Evolutionary conservation across 2,797 vertebrate genomes (phyloP), one percentile per base, ranked within the genome.

Genomic region (Bovichtus diacanthus): DNA sequence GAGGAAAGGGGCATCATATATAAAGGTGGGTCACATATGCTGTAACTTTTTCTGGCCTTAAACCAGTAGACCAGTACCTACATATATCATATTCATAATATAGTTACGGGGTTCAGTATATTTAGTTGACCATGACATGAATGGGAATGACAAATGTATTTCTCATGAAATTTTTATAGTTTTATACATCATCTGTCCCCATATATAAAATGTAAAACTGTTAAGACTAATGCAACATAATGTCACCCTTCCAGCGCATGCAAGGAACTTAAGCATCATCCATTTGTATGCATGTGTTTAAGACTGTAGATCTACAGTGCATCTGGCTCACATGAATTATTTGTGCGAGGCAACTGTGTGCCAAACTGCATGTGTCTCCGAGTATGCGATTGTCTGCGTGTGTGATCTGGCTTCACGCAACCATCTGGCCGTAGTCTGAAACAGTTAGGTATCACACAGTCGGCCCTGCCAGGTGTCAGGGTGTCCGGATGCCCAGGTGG

Each of bases 251-350:
- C 9, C 15, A 46, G 36, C 50, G 43, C 46, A 46, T 16, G 34
- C 23, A 15, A 1, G 51, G 38, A 76, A 78, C 27, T 36, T 54
- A 43, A 70, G 71, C 41, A 11, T 50, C 39, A 51, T 82, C 68
- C 11, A 16, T 88, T 77, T 71, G 23, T 67, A 31, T 78, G 84
- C 62, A 36, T 67, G 66, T 80, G 61, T 87, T 78, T 68, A 68
- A 82, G 64, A 84, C 69, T 64, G 66, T 41, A 47, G 80, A 61
- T 76, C 88, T 80, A 81, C 72, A 80, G 41, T 80, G 85, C 90
- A 91, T 90, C 92, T 91, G 92, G 85, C 83, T 82, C 64, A 43
- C 86, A 92, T 95, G 11, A 93, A 93, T 95, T 90, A 94, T 95
- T 93, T 77, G 89, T 87, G 81, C 9, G 50, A 78, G 68, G 83